phyloP scores from a whole-genome alignment of 2,797 vertebrate species.

The Botia kubotai region DNA sequence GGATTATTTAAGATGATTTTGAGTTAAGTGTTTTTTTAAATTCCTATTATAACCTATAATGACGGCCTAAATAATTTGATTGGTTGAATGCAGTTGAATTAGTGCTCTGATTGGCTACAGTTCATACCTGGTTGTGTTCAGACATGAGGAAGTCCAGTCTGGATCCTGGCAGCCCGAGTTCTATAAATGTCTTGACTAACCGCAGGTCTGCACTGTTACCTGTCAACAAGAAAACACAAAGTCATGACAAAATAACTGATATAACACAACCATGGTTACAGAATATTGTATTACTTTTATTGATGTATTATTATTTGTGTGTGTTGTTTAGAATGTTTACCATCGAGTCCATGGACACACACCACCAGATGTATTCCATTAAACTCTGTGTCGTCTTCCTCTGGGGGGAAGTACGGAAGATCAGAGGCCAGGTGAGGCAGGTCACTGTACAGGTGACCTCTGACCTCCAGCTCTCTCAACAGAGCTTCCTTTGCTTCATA shows the following conservation, averaged over 20 bases:
- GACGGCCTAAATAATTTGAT: not conserved
- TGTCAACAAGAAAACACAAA: constrained; percentile 64
- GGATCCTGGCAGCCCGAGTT: constrained; percentile 92
- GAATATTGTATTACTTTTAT: not conserved
- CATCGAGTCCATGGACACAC: constrained; percentile 96
- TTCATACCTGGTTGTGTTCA: constrained; percentile 95
- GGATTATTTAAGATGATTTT: too few species aligned
- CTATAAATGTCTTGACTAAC: constrained; percentile 97
- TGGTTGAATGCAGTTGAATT: not conserved
- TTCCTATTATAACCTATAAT: not conserved
- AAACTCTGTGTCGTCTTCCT: constrained; percentile 95
- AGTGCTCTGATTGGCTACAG: not conserved
- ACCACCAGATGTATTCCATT: constrained; percentile 97
- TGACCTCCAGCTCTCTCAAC: constrained; percentile 89
- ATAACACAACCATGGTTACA: not conserved
- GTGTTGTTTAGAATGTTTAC: constrained; percentile 72
- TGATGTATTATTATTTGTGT: not conserved
- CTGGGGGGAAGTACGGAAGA: constrained; percentile 94
- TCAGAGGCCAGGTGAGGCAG: constrained; percentile 92
- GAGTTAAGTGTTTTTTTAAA: too few species aligned
- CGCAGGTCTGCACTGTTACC: constrained; percentile 97
- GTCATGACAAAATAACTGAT: not conserved
- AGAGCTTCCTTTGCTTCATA: constrained; percentile 96
- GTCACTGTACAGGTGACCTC: constrained; percentile 92
- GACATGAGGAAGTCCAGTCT: constrained; percentile 99